Evolutionary conservation across 2,797 vertebrate species (phyloP).

Genomic region (Parotocinclus haroldoi): DNA sequence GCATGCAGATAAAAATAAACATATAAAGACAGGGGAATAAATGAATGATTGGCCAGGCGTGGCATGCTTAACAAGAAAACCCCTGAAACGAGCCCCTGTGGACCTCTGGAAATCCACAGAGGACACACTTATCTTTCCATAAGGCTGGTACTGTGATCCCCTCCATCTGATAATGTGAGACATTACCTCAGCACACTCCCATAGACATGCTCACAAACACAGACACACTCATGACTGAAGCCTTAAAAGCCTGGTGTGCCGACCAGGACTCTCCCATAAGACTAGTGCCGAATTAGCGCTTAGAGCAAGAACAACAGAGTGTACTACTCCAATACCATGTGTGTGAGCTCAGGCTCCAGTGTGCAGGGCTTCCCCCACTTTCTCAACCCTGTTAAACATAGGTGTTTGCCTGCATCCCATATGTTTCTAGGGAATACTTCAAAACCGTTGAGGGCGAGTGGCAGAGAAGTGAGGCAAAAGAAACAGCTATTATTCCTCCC

Average conservation of each 20-base stretch:
- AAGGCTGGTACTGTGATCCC: constrained; percentile 27
- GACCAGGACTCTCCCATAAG: constrained; percentile 34
- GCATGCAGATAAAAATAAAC: constrained; percentile 67
- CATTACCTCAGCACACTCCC: constrained; percentile 8
- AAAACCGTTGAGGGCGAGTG: constrained; percentile 42
- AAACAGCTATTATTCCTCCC: constrained; percentile 35
- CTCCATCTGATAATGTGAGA: constrained; percentile 19
- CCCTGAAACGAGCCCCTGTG: neutral
- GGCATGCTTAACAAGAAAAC: constrained; percentile 22
- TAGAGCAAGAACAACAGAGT: constrained; percentile 44
- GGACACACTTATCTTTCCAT: constrained; percentile 23
- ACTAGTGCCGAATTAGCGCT: constrained; percentile 36
- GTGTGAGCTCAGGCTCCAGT: constrained; percentile 32
- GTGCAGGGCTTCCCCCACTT: constrained; percentile 18
- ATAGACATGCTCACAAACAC: neutral
- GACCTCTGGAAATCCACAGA: neutral
- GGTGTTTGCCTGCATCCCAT: constrained; percentile 46
- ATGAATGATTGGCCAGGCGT: constrained; percentile 27
- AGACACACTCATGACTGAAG: neutral
- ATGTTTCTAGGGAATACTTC: constrained; percentile 45
- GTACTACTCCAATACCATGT: constrained; percentile 33
- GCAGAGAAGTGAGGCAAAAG: constrained; percentile 40
- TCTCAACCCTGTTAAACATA: constrained; percentile 31
- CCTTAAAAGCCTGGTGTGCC: constrained; percentile 16
- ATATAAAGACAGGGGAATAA: constrained; percentile 45